phyloP scores from a whole-genome alignment of 1,140 invertebrate genomes.

The Tigriopus japonicus region DNA sequence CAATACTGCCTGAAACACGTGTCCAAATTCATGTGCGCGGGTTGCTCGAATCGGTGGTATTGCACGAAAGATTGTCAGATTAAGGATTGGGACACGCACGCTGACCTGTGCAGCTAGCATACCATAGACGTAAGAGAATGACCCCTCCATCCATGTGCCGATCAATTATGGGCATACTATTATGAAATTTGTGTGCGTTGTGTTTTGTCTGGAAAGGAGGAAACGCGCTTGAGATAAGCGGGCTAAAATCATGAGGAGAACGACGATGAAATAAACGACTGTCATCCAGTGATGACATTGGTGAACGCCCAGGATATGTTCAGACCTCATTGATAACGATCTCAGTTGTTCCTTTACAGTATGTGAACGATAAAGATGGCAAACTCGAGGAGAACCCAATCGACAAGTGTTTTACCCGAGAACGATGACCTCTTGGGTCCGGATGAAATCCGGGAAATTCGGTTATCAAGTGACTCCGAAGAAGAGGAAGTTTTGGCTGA shows the following conservation, averaged over 20 bases:
- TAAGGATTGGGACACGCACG: conserved; percentile 1
- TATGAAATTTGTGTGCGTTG: not conserved
- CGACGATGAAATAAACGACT: too few species aligned
- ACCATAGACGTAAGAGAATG: not conserved
- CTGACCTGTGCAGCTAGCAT: not conserved
- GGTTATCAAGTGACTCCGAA: not conserved
- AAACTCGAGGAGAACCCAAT: too few species aligned
- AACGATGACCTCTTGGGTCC: too few species aligned
- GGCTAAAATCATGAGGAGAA: too few species aligned
- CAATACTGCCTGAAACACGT: conserved; percentile 54
- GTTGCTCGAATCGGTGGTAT: conserved; percentile 73
- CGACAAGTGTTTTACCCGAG: too few species aligned
- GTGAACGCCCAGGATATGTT: too few species aligned
- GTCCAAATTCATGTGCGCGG: conserved; percentile 64
- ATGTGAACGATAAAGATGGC: too few species aligned
- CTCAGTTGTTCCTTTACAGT: too few species aligned
- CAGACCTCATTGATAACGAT: too few species aligned
- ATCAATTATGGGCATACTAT: not conserved
- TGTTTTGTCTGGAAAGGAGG: not conserved
- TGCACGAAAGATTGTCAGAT: conserved; percentile 61
- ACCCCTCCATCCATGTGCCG: not conserved
- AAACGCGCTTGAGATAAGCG: not conserved
- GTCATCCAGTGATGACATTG: too few species aligned
- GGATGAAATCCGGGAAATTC: not conserved
- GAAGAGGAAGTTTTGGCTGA: not conserved